Evolutionary conservation across 2,113 vertebrate genomes (phyloP), one percentile per base, ranked within the genome.

Genomic region (Lasiurus cinereus): DNA sequence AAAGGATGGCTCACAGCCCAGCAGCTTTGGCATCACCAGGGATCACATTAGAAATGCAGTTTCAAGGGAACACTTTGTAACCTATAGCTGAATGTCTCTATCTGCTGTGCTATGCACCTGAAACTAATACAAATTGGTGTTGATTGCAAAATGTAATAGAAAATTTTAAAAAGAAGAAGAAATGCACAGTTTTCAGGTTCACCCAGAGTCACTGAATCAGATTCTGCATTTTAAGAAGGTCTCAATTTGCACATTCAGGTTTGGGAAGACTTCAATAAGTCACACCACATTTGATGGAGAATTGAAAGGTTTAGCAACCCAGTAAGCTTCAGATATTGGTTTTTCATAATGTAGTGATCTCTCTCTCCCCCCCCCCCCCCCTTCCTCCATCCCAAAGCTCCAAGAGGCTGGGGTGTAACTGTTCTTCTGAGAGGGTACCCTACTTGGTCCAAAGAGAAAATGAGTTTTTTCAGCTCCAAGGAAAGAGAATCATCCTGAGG

Each of bases 151-250:
- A n/a, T 52, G 46, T 50, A 77, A 77, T 77, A 1, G 3, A 67
- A n/a, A 67, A 8, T n/a, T n/a, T 64, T 6, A 31, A 50, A n/a
- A 48, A 72, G 12, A 21, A 19, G 27, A 48, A 86, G 85, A 93
- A 88, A 46, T 15, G 29, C 18, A 87, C 11, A 31, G 2, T 39
- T 48, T 59, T 91, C 48, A 36, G 27, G 18, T 31, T 39, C 6
- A n/a, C 12, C 8, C 76, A 36, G 19, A 36, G 33, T 46, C 15
- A 66, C 73, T 43, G 31, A 43, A 52, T 92, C 78, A 74, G 29
- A 88, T 73, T 33, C 39, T 88, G 48, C 46, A 90, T 72, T 79
- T 79, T 69, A 87, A 91, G 36, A 70, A 87, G 74, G 84, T 36
- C 80, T 21, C 21, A 18, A 29, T 54, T n/a, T 54, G 52, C 73